Percentiles rank a stretch among this genome's conserved stretches.
These are phyloP conservation scores for Parthenolecanium corni DNA, from an alignment of 2,888 invertebrate species.

Conservation along the genomic window DNA sequence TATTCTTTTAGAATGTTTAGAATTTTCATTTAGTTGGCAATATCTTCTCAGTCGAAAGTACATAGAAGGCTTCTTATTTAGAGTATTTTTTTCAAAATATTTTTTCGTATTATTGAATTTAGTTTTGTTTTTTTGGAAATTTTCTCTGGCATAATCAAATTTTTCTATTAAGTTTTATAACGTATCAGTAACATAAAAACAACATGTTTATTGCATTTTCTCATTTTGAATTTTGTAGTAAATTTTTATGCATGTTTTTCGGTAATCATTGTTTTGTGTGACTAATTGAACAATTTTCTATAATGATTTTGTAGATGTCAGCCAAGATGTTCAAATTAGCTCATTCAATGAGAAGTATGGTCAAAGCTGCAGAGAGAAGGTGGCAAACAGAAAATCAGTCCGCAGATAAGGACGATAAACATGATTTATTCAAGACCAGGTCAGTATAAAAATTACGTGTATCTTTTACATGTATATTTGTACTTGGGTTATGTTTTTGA, in stretches of 20 bases:
- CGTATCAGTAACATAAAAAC: neutral
- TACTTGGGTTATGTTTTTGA: neutral
- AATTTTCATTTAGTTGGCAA: neutral
- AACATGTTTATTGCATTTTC: neutral
- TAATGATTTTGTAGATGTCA: constrained; percentile 31
- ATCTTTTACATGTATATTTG: neutral
- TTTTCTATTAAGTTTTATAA: too few species aligned
- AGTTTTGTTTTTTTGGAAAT: too few species aligned
- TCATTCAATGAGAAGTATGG: constrained; percentile 33
- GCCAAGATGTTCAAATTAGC: constrained; percentile 32
- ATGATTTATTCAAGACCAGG: neutral
- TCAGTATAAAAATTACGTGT: neutral
- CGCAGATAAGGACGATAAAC: constrained; percentile 34
- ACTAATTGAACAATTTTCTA: too few species aligned
- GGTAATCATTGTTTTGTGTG: too few species aligned
- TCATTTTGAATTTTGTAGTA: too few species aligned
- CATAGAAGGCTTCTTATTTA: too few species aligned
- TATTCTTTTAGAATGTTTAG: neutral
- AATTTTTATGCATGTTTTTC: too few species aligned
- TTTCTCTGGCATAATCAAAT: too few species aligned
- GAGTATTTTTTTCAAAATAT: too few species aligned
- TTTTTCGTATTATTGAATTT: too few species aligned
- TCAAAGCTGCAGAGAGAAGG: constrained; percentile 59
- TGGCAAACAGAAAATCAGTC: constrained; percentile 54
- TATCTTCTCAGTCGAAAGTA: too few species aligned